A percentile compares a stretch with the other conserved stretches of the same genome.
phyloP scores from a whole-genome alignment of 2,888 invertebrate genomes.

The Exocentrus adspersus region DNA sequence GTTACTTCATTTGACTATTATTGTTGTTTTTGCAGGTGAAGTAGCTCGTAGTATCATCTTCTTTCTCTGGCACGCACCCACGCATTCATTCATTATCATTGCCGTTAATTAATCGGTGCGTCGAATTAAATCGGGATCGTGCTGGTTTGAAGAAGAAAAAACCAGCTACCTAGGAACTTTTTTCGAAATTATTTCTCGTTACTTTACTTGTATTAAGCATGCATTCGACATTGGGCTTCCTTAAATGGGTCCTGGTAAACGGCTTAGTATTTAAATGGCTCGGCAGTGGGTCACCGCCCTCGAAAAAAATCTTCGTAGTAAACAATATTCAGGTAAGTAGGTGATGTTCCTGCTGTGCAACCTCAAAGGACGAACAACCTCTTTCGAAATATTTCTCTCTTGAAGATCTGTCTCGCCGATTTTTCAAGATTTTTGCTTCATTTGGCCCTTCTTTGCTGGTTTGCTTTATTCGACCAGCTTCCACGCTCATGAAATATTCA shows the following conservation, averaged over 20 bases:
- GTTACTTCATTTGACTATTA: too few species aligned
- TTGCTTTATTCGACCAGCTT: too few species aligned
- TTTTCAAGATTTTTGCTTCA: too few species aligned
- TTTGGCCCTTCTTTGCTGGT: too few species aligned
- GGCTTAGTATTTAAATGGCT: constrained; percentile 16
- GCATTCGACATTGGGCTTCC: constrained; percentile 31
- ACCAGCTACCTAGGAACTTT: too few species aligned
- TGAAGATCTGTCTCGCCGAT: too few species aligned
- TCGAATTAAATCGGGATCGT: constrained; percentile 15
- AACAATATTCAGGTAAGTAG: constrained; percentile 2
- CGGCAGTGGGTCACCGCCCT: constrained; percentile 32
- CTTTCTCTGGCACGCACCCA: constrained; percentile 7
- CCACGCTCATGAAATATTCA: too few species aligned
- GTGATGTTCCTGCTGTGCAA: too few species aligned
- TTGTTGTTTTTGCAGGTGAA: too few species aligned
- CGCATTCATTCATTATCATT: constrained; percentile 24
- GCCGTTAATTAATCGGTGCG: constrained; percentile 22
- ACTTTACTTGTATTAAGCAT: constrained; percentile 24
- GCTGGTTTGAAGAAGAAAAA: constrained; percentile 9
- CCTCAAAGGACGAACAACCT: too few species aligned
- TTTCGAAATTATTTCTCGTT: constrained; percentile 19
- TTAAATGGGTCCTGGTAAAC: constrained; percentile 29
- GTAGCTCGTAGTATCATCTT: neutral
- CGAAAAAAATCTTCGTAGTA: constrained; percentile 20
- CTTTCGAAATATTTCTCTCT: too few species aligned